These are phyloP conservation scores for Amphipyra berbera DNA, from an alignment of 2,888 invertebrate genomes.

Conservation along the genomic window DNA sequence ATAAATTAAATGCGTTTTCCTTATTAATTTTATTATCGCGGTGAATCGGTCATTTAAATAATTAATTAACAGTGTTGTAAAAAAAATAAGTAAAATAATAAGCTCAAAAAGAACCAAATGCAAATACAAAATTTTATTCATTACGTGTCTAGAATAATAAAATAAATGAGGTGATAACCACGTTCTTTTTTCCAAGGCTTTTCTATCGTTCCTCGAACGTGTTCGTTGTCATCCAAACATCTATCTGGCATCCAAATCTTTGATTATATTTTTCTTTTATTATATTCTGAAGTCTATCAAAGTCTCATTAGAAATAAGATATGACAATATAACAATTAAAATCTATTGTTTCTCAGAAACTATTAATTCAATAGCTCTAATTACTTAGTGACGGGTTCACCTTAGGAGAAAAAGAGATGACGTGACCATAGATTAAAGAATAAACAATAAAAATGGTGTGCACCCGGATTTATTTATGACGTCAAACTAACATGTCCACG, in stretches of 20 bases:
- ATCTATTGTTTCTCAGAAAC: slow-evolving; percentile 32
- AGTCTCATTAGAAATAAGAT: neutral
- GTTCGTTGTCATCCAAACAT: neutral
- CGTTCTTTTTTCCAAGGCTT: neutral
- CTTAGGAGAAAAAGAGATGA: slow-evolving; percentile 23
- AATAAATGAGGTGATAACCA: neutral
- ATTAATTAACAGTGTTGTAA: too few relatives aligned
- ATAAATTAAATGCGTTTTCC: too few relatives aligned
- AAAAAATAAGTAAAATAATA: too few relatives aligned
- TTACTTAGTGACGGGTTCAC: slow-evolving; percentile 14
- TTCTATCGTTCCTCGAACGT: neutral
- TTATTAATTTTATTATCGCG: too few relatives aligned
- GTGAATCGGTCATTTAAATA: too few relatives aligned
- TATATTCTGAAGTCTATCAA: too few relatives aligned
- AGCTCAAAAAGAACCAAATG: too few relatives aligned
- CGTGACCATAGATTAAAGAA: slow-evolving; percentile 26
- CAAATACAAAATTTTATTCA: neutral
- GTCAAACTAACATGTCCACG: slow-evolving; percentile 31
- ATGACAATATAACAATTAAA: slow-evolving; percentile 23
- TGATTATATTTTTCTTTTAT: neutral
- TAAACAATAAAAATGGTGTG: slow-evolving; percentile 20
- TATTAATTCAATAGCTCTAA: slow-evolving; percentile 10
- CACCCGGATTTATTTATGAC: slow-evolving; percentile 48
- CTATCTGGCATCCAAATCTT: neutral
- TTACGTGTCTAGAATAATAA: neutral